Evolutionary conservation across 2,797 vertebrate species (phyloP), one percentile per base, ranked within the genome.

Genomic region (Parauchenoglanis ngamensis): DNA sequence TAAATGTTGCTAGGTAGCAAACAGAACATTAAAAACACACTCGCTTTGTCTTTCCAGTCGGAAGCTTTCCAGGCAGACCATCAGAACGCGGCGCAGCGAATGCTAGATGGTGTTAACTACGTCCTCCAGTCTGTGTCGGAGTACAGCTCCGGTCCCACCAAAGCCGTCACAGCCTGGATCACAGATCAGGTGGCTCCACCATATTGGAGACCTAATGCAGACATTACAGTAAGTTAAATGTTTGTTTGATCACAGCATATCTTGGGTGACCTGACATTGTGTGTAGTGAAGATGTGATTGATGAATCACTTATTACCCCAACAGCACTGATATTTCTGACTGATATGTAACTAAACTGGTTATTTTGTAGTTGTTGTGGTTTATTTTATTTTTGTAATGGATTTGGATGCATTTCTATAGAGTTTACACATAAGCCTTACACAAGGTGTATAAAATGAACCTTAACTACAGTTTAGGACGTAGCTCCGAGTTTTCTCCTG

Each of bases 111-210:
- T 67, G 93, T 97, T 90, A 96, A 94, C 91, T 94, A 89, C 0
- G 90, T 96, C 87, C 94, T 97, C 85, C 96, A 97, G 90, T 96
- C 96, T 0, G 96, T 97, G 85, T 95, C 95, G 0, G 96, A 96
- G 73, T 96, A 97, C 91, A 95, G 96, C 91, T 92, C 94, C 0
- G 95, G 96, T 6, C 96, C 96, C 86, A 96, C 95, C 63, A 96
- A 96, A 89, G 94, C 95, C 0, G 96, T 96, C 84, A 89, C 96
- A 0, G 92, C 94, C 82, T 97, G 96, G 96, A 92, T 97, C 57
- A 97, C 96, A 0, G 96, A 97, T 90, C 95, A 95, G 88, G 96
- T 97, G 91, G 96, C 96, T 0, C 96, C 96, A 0, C 92, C 94
- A 0, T 97, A 97, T 92, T 97, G 96, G 96, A 96, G 94, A 90